A percentile compares a stretch with the other conserved stretches of the same genome.
Conservation (phyloP, 2,888 invertebrate species). For the Sipunculus nudus region DNA sequence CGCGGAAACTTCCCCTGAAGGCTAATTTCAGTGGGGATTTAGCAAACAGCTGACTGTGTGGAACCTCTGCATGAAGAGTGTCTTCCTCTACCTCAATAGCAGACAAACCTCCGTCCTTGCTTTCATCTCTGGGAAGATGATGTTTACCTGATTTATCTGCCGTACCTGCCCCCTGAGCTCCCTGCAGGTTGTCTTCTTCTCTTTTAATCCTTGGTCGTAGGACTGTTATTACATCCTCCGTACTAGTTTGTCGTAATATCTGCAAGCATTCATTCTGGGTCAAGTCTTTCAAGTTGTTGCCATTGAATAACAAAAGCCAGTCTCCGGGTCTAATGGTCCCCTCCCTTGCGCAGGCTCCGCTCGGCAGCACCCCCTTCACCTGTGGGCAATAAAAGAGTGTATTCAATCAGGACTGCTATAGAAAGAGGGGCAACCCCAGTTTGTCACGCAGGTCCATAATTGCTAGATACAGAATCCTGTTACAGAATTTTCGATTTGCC, state of each 20-base stretch:
- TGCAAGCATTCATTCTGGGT: conserved; percentile 88
- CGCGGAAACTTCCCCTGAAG: conserved; percentile 5
- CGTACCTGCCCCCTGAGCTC: no score
- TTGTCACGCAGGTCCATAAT: no score
- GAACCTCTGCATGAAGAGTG: neutral
- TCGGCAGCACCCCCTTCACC: conserved; percentile 54
- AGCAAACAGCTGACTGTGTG: conserved; percentile 4
- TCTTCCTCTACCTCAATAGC: neutral
- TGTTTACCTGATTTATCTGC: no score
- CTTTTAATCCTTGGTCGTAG: no score
- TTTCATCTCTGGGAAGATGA: no score
- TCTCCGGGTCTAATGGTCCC: conserved; percentile 85
- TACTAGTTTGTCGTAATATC: conserved; percentile 75
- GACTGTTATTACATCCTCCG: conserved; percentile 1
- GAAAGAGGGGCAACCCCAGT: no score
- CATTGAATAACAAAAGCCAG: conserved; percentile 89
- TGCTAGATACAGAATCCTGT: no score
- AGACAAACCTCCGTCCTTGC: no score
- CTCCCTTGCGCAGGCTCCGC: conserved; percentile 72
- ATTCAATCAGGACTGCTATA: no score
- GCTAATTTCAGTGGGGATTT: conserved; percentile 1
- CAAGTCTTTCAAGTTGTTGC: conserved; percentile 78
- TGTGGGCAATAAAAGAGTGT: conserved; percentile 44
- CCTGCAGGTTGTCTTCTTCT: no score
- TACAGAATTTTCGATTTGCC: no score